These are phyloP conservation scores for Agonopterix alstromeriana DNA, from an alignment of 2,888 invertebrate genomes.

Conservation along the genomic window DNA sequence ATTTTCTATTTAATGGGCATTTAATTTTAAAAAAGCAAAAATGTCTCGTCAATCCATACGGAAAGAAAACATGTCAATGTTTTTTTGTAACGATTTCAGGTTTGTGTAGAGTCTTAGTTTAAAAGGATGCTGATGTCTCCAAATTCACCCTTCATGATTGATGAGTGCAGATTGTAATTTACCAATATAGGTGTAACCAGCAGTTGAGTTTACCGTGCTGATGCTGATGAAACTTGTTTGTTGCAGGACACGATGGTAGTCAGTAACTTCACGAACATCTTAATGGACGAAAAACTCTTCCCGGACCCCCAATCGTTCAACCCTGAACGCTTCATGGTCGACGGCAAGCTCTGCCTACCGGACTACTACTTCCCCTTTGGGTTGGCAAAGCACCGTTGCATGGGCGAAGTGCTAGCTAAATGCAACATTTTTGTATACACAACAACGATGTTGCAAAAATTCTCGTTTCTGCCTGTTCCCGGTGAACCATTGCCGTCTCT, in stretches of 20 bases:
- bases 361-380: slow-evolving; percentile 88
- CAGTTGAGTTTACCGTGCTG: too few relatives aligned
- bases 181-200: too few relatives aligned
- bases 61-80: too few relatives aligned
- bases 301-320: slow-evolving; percentile 83
- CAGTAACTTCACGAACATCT: slow-evolving; percentile 83
- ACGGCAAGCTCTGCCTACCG: slow-evolving; percentile 78
- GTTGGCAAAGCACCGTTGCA: slow-evolving; percentile 85
- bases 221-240: background rate
- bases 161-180: background rate
- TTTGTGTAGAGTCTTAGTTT: too few relatives aligned
- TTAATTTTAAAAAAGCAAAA: too few relatives aligned
- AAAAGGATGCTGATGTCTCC: too few relatives aligned
- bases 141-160: background rate
- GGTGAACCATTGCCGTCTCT: slow-evolving; percentile 80
- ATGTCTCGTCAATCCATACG: too few relatives aligned
- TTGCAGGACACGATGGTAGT: slow-evolving; percentile 87
- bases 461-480: slow-evolving; percentile 80
- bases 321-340: slow-evolving; percentile 84
- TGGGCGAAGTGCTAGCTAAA: slow-evolving; percentile 85
- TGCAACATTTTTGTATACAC: slow-evolving; percentile 88
- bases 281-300: slow-evolving; percentile 82
- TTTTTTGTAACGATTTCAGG: too few relatives aligned
- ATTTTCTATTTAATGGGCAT: too few relatives aligned
- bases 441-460: slow-evolving; percentile 84